Evolutionary conservation across 2,797 vertebrate genomes (phyloP), one percentile per base, ranked within the genome.

Genomic region (Sebastes steindachneri): DNA sequence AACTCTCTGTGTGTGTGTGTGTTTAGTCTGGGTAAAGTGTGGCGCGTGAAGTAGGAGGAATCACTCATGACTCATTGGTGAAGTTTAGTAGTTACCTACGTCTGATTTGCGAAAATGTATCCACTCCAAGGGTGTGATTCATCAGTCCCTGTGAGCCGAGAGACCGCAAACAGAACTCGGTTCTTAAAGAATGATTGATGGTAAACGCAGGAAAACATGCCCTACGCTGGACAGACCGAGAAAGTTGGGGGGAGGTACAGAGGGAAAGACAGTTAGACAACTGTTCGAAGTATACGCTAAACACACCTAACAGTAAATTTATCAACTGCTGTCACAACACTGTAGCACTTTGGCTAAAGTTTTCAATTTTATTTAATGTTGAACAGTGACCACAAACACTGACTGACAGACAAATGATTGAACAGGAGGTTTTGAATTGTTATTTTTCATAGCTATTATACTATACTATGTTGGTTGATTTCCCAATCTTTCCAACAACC

Each of bases 11-110:
- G 2, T 62, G 67, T 73, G 63, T 73, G 41, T 84, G 57, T 85
- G 87, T 88, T 87, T 86, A 88, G 84, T 88, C 88, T 88, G 78
- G 63, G 28, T 19, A 29, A 80, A 17, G 58, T 74, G 74, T 60
- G 14, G 31, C 68, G 70, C 10, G 3, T 77, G 60, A 82, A 80
- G 69, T 25, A 48, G 41, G 17, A 59, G 59, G 67, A 80, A 76
- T 90, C 77, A 79, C 55, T 84, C 19, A 73, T 84, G 82, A 90
- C 67, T 91, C 86, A 90, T 3, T 67, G 53, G 41, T 51, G 31
- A 86, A 82, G 71, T 85, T 86, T 59, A 79, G 53, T 21, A 55
- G 63, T 76, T 68, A 68, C n/a, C 55, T 12, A 14, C 21, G 1
- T 86, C 31, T 79, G 58, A 88, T 78, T 79, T 75, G 31, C 1